phyloP scores from a whole-genome alignment of 2,113 vertebrate genomes.

The Hiodon alosoides region DNA sequence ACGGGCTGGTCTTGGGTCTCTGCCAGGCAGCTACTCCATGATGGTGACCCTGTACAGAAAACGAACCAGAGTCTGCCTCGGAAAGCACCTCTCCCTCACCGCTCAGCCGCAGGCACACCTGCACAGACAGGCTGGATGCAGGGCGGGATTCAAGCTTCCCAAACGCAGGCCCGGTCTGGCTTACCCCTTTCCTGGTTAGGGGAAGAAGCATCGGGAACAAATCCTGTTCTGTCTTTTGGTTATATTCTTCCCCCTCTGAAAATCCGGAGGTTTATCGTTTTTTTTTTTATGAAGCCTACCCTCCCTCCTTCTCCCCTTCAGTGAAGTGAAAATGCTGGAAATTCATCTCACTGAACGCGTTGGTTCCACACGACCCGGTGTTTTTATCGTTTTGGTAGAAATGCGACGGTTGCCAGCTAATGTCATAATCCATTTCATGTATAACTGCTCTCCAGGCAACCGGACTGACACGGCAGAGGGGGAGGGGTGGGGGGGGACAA shows the following conservation, averaged over 20 bases:
- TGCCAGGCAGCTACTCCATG: conserved; percentile 53
- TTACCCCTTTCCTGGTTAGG: background rate
- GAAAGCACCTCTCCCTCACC: conserved; percentile 37
- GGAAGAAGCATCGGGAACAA: background rate
- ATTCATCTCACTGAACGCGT: background rate
- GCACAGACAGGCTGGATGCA: conserved; percentile 47
- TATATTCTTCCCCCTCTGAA: background rate
- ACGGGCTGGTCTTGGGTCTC: conserved; percentile 49
- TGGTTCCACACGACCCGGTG: conserved; percentile 7
- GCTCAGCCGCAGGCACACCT: conserved; percentile 61
- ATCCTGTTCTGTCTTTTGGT: background rate
- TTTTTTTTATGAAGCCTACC: background rate
- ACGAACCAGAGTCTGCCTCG: conserved; percentile 56
- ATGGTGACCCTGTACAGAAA: conserved; percentile 52
- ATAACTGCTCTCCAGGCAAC: conserved; percentile 20
- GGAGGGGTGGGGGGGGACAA: background rate
- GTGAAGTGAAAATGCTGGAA: background rate
- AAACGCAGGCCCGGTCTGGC: background rate
- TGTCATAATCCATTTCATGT: conserved; percentile 34
- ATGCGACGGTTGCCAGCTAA: conserved; percentile 24
- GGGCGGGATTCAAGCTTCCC: conserved; percentile 13
- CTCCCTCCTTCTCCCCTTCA: background rate
- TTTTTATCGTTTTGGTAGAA: conserved; percentile 4
- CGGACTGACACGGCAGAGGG: conserved; percentile 6
- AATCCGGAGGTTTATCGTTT: background rate